phyloP scores from a whole-genome alignment of 35 echinoderm and acorn worm species.

The Diadema setosum region DNA sequence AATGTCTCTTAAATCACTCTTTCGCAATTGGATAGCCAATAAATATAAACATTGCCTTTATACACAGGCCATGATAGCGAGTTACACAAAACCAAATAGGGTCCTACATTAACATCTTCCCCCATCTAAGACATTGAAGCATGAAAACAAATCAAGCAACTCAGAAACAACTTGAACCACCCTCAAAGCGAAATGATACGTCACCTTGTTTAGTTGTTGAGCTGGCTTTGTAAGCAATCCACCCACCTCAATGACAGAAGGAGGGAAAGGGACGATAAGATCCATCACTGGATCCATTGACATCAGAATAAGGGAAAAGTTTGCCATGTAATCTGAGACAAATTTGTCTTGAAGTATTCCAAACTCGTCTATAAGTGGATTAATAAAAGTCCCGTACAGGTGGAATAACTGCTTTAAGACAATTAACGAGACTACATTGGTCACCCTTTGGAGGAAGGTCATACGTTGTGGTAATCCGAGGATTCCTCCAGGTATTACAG shows the following conservation, averaged over 20 bases:
- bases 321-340: background rate
- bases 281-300: constrained; percentile 44
- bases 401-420: background rate
- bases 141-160: background rate
- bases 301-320: background rate
- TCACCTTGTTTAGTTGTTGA: constrained; percentile 9
- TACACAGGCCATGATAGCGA: too few species aligned
- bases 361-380: background rate
- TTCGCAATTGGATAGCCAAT: too few species aligned
- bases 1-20: too few species aligned
- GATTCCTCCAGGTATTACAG: background rate
- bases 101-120: background rate
- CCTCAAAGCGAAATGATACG: too few species aligned
- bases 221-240: background rate
- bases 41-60: too few species aligned
- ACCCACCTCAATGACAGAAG: constrained; percentile 20
- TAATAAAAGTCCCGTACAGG: background rate
- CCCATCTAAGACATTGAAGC: background rate
- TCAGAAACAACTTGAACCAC: too few species aligned
- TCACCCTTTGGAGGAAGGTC: background rate
- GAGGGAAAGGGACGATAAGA: constrained; percentile 24
- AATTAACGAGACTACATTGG: background rate
- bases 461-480: background rate
- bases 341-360: background rate
- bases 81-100: background rate